A percentile compares a stretch with the other conserved stretches of the same genome.
These are phyloP conservation scores for Bos javanicus DNA, from an alignment of 2,113 vertebrate genomes.

Conservation along the genomic window DNA sequence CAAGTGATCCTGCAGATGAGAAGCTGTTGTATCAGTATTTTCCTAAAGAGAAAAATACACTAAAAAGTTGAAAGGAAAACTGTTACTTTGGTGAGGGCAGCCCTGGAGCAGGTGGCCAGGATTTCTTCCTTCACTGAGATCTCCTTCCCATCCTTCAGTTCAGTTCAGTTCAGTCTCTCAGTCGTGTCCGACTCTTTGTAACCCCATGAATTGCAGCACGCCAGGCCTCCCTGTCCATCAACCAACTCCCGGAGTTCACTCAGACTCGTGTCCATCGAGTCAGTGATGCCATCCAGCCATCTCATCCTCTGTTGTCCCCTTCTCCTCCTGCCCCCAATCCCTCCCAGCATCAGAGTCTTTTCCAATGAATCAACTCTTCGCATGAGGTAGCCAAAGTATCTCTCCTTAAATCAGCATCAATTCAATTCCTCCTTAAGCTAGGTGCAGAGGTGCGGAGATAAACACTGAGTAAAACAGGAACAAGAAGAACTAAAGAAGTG, in stretches of 20 bases:
- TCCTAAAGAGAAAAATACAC: neutral
- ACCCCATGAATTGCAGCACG: too few species aligned
- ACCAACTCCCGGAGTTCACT: too few species aligned
- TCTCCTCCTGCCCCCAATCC: too few species aligned
- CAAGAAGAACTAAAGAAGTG: neutral
- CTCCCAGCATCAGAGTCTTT: too few species aligned
- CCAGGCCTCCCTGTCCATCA: too few species aligned
- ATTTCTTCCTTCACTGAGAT: neutral
- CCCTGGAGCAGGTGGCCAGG: neutral
- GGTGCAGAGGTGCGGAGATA: neutral
- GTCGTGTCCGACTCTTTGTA: too few species aligned
- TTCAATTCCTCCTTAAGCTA: neutral
- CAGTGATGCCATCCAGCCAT: too few species aligned
- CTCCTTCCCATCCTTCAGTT: neutral
- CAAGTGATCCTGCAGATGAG: neutral
- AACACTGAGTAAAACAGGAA: neutral
- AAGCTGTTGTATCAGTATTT: neutral
- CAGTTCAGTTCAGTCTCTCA: too few species aligned
- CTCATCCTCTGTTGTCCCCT: too few species aligned
- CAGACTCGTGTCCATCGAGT: too few species aligned
- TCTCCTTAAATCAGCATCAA: neutral
- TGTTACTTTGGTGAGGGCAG: neutral
- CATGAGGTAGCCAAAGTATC: neutral
- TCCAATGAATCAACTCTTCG: too few species aligned
- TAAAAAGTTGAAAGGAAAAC: neutral